phyloP scores from a whole-genome alignment of 1,140 invertebrate species.

The Araneus ventricosus region DNA sequence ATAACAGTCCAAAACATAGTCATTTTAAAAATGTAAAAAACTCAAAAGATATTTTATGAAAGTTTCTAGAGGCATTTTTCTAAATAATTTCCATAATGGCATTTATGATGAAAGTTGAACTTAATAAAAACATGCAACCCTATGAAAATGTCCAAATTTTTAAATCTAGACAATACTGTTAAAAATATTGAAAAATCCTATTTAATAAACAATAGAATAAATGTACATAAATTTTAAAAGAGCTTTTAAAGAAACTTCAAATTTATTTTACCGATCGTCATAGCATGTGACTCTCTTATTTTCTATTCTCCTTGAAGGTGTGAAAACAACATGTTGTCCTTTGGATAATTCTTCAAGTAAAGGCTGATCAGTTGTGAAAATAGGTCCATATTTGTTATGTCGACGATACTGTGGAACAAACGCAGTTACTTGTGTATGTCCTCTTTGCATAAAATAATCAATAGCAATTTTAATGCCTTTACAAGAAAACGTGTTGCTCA shows the following conservation, averaged over 20 bases:
- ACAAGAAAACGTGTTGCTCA: slow-evolving; percentile 78
- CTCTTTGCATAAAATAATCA: slow-evolving; percentile 71
- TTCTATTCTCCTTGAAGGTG: slow-evolving; percentile 71
- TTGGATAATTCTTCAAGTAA: slow-evolving; percentile 46
- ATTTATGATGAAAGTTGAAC: too few relatives aligned
- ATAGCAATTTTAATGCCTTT: slow-evolving; percentile 78
- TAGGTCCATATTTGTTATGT: neutral
- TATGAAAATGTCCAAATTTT: too few relatives aligned
- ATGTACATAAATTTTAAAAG: neutral
- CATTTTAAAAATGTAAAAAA: too few relatives aligned
- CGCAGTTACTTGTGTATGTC: slow-evolving; percentile 61
- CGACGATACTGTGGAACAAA: slow-evolving; percentile 62
- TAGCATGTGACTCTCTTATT: slow-evolving; percentile 61
- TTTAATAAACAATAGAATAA: neutral
- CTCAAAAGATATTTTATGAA: too few relatives aligned
- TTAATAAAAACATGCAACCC: too few relatives aligned
- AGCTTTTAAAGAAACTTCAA: neutral
- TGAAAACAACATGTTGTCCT: slow-evolving; percentile 60
- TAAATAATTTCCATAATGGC: too few relatives aligned
- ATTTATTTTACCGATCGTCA: slow-evolving; percentile 76
- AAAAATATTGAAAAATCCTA: neutral
- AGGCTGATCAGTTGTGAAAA: slow-evolving; percentile 55
- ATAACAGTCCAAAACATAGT: too few relatives aligned
- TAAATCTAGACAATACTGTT: too few relatives aligned
- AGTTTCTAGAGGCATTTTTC: too few relatives aligned